Percentiles rank a stretch among this genome's conserved stretches.
phyloP scores from a whole-genome alignment of 2,113 vertebrate genomes.

The Andinoacara biseriatus region DNA sequence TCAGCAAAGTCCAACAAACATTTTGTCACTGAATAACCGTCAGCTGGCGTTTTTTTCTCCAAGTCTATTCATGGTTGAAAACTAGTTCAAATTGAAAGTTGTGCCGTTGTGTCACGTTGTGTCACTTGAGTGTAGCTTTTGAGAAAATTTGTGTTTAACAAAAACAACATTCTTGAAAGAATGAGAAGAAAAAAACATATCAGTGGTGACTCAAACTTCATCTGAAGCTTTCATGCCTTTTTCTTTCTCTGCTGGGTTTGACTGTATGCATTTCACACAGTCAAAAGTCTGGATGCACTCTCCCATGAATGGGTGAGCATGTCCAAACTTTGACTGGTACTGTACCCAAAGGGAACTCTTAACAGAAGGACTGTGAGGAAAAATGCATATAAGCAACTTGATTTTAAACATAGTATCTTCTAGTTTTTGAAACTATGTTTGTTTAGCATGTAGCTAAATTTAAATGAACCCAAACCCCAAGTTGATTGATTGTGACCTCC shows the following conservation, averaged over 20 bases:
- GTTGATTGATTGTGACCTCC: neutral
- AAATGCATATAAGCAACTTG: neutral
- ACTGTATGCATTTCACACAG: neutral
- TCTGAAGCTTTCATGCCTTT: fast-evolving
- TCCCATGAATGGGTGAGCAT: too few relatives aligned
- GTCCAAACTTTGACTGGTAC: too few relatives aligned
- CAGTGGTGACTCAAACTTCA: neutral
- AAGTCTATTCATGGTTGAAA: neutral
- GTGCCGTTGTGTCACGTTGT: neutral
- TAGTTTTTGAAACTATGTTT: neutral
- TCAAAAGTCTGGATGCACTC: too few relatives aligned
- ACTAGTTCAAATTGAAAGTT: neutral
- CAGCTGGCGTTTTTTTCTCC: neutral
- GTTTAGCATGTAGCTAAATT: neutral
- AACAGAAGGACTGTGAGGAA: fast-evolving
- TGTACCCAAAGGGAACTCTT: neutral
- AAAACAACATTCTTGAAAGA: neutral
- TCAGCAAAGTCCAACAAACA: neutral
- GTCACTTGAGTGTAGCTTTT: neutral
- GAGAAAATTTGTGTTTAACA: fast-evolving
- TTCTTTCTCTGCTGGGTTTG: too few relatives aligned
- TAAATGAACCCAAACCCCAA: neutral
- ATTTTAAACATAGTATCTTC: neutral
- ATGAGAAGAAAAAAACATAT: neutral
- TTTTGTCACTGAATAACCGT: neutral